A percentile compares a stretch with the other conserved stretches of the same genome.
These are phyloP conservation scores for Pholis gunnellus DNA, from an alignment of 2,113 vertebrate species.

Conservation along the genomic window DNA sequence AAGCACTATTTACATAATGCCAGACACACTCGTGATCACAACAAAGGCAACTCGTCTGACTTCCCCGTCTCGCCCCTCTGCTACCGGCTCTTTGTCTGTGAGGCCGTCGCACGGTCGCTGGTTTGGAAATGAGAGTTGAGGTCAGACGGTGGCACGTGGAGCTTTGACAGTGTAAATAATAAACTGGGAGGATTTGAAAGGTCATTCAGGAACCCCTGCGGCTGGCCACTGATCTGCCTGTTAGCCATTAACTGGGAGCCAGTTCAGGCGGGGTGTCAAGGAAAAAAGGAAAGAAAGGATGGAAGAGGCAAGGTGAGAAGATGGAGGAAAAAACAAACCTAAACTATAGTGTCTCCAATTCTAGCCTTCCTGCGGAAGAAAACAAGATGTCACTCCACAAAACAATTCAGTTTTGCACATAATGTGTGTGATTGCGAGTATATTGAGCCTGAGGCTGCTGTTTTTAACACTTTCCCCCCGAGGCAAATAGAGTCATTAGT, in stretches of 20 bases:
- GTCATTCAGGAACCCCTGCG: conserved; percentile 68
- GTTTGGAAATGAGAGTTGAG: conserved; percentile 44
- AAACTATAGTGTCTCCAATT: background rate
- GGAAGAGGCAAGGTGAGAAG: background rate
- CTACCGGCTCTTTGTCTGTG: conserved; percentile 43
- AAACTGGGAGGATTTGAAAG: conserved; percentile 59
- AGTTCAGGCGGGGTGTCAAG: conserved; percentile 30
- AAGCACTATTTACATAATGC: conserved; percentile 80
- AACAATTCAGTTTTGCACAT: conserved; percentile 4
- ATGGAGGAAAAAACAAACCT: background rate
- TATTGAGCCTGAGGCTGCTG: conserved; percentile 37
- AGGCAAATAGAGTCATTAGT: conserved; percentile 49
- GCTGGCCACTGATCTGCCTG: conserved; percentile 71
- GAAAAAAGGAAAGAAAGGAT: background rate
- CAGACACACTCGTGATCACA: conserved; percentile 64
- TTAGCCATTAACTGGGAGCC: conserved; percentile 63
- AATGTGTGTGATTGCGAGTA: background rate
- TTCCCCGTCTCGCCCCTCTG: conserved; percentile 14
- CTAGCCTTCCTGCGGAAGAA: background rate
- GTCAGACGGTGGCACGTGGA: conserved; percentile 54
- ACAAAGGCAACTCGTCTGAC: conserved; percentile 64
- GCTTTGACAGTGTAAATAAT: conserved; percentile 71
- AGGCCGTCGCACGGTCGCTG: conserved; percentile 44
- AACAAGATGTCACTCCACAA: background rate
- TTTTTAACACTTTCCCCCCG: conserved; percentile 29